Conservation (phyloP, 2,113 vertebrate species). For the Phycodurus eques region DNA sequence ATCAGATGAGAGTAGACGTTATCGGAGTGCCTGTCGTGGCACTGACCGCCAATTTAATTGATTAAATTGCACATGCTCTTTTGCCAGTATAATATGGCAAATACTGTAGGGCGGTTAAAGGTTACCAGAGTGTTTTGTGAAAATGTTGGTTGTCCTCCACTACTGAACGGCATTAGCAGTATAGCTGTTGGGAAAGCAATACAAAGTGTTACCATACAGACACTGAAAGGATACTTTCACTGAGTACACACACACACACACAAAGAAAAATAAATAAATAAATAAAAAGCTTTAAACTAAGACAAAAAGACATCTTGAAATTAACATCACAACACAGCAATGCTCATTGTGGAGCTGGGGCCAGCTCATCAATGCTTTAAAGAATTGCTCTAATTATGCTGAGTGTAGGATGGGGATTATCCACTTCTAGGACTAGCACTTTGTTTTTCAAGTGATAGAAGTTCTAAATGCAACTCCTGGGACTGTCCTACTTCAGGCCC, state of each 20-base stretch:
- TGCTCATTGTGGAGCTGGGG: conserved; percentile 16
- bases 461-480: conserved; percentile 53
- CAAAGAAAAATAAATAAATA: conserved; percentile 13
- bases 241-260: conserved; percentile 5
- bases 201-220: conserved; percentile 29
- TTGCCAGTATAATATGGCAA: not conserved
- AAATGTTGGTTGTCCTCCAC: not conserved
- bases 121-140: not conserved
- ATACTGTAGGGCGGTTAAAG: not conserved
- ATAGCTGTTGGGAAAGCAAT: not conserved
- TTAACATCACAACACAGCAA: conserved; percentile 37
- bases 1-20: too few species aligned
- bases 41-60: not conserved
- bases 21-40: too few species aligned
- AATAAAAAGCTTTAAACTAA: conserved; percentile 13
- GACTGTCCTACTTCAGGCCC: conserved; percentile 52
- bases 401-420: conserved; percentile 33
- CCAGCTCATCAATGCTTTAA: conserved; percentile 41
- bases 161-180: not conserved
- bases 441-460: conserved; percentile 39
- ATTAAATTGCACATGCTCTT: not conserved
- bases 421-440: conserved; percentile 19
- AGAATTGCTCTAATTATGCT: conserved; percentile 30
- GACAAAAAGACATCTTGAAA: conserved; percentile 24
- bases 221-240: conserved; percentile 15